Evolutionary conservation across 1,140 invertebrate genomes (phyloP), one percentile per base, ranked within the genome.

Genomic region (Drosophila erecta): DNA sequence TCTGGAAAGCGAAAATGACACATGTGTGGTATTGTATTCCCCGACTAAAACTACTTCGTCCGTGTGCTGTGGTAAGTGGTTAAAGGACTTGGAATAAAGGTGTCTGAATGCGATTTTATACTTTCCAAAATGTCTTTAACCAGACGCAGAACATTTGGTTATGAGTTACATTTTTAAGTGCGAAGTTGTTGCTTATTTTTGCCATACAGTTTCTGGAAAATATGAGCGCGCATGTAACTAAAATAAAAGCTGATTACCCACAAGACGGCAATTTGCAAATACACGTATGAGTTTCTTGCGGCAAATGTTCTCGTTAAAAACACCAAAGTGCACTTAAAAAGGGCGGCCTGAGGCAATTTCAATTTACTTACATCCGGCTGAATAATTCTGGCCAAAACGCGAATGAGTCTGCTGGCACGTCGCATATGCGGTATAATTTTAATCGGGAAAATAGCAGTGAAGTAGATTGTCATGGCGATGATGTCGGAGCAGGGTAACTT

Each of bases 271-370:
- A 46, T 66, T 79, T 12, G 38, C 33, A n/a, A 3, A 47, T 64
- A 64, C 27, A 37, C 40, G 53, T 55, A 40, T 56, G 35, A 41
- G 56, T 30, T 67, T 58, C 44, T 55, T 65, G 49, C 38, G 40
- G 14, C 11, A 35, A 58, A 74, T 58, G 40, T 38, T 74, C 35
- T 35, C 44, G 41, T 15, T 33, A 72, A 62, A 72, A 62, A 77
- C 56, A 77, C 35, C 41, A 24, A 77, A 77, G 64, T 59, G 72
- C 72, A 76, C 71, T 76, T 75, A 65, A 51, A 73, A 15, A 24
- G 33, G 11, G 40, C 41, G 54, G 71, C 73, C 55, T 59, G 49
- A 40, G 71, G 61, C 71, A 54, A 20, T 76, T 66, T 67, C 37
- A 75, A 58, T 75, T 76, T 59, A 49, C 53, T 58, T 46, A 58